Evolutionary conservation across 2,797 vertebrate species (phyloP), one percentile per base, ranked within the genome.

Genomic region (Pteropus rufus): DNA sequence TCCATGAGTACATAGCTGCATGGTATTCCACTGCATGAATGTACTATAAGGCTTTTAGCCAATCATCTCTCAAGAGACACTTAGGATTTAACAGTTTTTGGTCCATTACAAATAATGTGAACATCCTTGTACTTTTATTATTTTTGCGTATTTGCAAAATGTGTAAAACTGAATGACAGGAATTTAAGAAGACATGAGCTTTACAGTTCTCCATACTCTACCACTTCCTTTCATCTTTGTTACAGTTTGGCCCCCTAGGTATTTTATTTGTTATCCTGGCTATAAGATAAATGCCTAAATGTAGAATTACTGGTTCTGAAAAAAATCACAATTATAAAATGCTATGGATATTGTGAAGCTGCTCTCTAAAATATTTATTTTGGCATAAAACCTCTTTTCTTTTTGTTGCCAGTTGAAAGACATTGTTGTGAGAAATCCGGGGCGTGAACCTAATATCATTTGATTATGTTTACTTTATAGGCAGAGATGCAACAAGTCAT

Each of bases 401-500:
- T 86, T 84, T 62, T 87, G 77, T 91, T 89, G 58, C 90, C 89
- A 91, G 34, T 91, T 72, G 85, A 96, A 95, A 92, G 80, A n/a
- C 72, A 69, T 92, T 89, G 52, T 41, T 95, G 64, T 91, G 82
- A 92, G 76, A 90, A 85, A 91, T 65, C 46, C 56, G 72, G 88
- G 77, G 73, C 6, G 18, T 79, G 75, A 77, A 39, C 77, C 41
- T 60, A 84, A 44, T 76, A 73, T 86, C 29, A 7, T 93, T 89
- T 93, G 92, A 93, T 95, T 86, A 67, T 96, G 90, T 95, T 95
- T 97, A 92, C 86, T 97, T 97, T 87, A 85, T 93, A 94, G 60
- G 64, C 89, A 93, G 36, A 93, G 56, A 95, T 81, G 69, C 81
- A 92, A 65, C 26, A 44, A 96, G 62, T 77, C 52, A 81, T 88